Percentiles rank a stretch among this genome's conserved stretches.
phyloP scores from a whole-genome alignment of 2,113 vertebrate genomes.

The Nothoprocta perdicaria region DNA sequence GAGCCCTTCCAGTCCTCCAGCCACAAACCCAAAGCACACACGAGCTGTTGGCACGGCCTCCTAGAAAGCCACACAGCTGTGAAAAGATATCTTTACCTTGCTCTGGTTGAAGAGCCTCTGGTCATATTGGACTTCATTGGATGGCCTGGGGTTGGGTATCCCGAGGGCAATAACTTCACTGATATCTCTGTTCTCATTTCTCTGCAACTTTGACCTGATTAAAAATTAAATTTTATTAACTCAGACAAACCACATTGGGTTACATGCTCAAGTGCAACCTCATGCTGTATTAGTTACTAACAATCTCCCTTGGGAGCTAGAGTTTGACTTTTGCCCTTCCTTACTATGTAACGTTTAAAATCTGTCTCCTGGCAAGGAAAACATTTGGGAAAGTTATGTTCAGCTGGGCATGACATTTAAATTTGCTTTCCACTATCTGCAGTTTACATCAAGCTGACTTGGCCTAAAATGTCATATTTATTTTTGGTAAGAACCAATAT shows the following conservation, averaged over 20 bases:
- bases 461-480: conserved; percentile 30
- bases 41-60: neutral
- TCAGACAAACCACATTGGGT: neutral
- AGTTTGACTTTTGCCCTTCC: neutral
- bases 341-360: conserved; percentile 17
- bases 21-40: neutral
- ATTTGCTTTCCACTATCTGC: conserved; percentile 25
- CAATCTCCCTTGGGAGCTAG: neutral
- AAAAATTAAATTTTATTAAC: conserved; percentile 9
- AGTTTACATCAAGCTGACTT: conserved; percentile 31
- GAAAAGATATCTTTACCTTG: conserved; percentile 81
- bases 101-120: conserved; percentile 96
- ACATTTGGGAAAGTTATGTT: neutral
- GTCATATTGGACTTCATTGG: conserved; percentile 93
- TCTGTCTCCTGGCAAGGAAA: conserved; percentile 13
- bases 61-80: neutral
- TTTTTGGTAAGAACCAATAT: conserved; percentile 7
- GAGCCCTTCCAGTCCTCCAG: neutral
- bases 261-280: neutral
- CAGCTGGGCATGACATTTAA: conserved; percentile 40
- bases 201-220: conserved; percentile 93
- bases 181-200: conserved; percentile 96
- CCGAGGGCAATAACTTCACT: conserved; percentile 95
- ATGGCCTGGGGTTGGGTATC: conserved; percentile 89
- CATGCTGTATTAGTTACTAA: neutral